Conservation (phyloP, 2,113 vertebrate genomes). For the Orientallactaga bullata region DNA sequence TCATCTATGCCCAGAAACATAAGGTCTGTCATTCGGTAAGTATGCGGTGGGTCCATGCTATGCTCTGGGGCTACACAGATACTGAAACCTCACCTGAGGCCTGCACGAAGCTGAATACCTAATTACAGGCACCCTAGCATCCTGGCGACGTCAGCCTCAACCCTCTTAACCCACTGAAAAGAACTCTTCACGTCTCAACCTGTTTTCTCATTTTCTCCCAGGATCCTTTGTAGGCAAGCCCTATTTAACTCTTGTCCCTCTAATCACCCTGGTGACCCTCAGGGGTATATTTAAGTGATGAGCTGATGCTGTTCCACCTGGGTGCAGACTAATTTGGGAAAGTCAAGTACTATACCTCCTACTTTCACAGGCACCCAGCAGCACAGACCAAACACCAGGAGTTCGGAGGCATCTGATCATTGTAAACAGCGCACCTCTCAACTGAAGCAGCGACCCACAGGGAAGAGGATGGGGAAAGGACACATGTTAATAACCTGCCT, state of each 20-base stretch:
- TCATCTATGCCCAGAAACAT: neutral
- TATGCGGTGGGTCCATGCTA: neutral
- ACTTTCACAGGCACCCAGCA: neutral
- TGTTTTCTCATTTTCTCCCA: neutral
- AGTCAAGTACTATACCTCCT: neutral
- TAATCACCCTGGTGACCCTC: neutral
- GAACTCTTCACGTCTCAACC: neutral
- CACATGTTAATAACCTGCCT: neutral
- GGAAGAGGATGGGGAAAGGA: neutral
- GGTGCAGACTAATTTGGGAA: slow-evolving; percentile 27
- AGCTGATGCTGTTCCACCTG: neutral
- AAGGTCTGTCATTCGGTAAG: neutral
- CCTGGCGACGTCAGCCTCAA: neutral
- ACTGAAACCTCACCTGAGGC: neutral
- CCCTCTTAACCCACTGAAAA: neutral
- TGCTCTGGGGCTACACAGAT: neutral
- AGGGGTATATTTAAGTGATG: neutral
- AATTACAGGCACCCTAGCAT: neutral
- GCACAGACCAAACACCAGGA: neutral
- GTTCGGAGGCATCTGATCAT: neutral
- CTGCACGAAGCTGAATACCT: neutral
- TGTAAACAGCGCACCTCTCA: rapidly evolving
- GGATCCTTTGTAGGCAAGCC: slow-evolving; percentile 2
- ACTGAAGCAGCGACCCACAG: neutral
- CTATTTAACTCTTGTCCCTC: neutral